Conservation (phyloP, 2,888 invertebrate species). For the Drosophila anomelani region DNA sequence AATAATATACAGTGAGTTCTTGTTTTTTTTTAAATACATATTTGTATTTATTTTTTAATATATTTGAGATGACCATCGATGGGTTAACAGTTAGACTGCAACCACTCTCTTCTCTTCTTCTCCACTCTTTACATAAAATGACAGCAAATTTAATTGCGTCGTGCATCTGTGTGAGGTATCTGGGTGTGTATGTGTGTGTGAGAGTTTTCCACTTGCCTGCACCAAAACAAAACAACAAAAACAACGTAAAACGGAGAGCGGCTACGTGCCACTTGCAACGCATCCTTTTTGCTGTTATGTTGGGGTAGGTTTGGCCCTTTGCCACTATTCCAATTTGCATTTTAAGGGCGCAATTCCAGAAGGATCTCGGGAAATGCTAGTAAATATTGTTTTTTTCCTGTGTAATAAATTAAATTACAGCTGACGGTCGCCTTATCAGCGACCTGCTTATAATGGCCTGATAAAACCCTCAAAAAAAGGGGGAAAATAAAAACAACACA, state of each 20-base stretch:
- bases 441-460: constrained; percentile 44
- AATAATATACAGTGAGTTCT: not conserved
- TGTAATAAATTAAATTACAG: constrained; percentile 46
- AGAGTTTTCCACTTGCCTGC: constrained; percentile 27
- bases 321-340: not conserved
- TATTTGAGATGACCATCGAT: not conserved
- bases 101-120: constrained; percentile 4
- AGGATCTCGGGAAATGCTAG: not conserved
- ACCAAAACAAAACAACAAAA: constrained; percentile 14
- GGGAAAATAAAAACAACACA: constrained; percentile 29
- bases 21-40: not conserved
- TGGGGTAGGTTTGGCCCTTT: constrained; percentile 55
- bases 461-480: constrained; percentile 37
- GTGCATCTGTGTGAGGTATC: constrained; percentile 16
- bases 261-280: constrained; percentile 53
- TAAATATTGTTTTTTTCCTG: not conserved
- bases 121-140: constrained; percentile 45
- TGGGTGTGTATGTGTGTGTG: constrained; percentile 1
- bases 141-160: constrained; percentile 43
- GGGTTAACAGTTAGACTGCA: constrained; percentile 13
- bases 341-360: constrained; percentile 4
- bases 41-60: not conserved
- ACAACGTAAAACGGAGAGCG: constrained; percentile 11
- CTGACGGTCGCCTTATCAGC: constrained; percentile 46
- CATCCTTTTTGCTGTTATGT: constrained; percentile 57